A percentile compares a stretch with the other conserved stretches of the same genome.
These are phyloP conservation scores for Casuarius casuarius DNA, from an alignment of 2,113 vertebrate species.

Conservation along the genomic window DNA sequence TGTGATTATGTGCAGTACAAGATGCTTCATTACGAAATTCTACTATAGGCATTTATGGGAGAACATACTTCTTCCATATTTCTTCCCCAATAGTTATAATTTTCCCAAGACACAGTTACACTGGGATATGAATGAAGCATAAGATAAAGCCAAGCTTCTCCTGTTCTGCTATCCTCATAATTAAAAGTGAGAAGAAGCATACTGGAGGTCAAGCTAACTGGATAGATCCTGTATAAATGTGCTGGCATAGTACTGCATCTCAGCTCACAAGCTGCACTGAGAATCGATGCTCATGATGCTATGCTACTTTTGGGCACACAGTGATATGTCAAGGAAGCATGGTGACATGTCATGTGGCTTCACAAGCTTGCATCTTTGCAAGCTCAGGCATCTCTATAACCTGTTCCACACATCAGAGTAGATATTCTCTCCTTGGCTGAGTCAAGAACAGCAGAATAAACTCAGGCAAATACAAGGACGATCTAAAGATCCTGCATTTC, in stretches of 20 bases:
- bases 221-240: accelerated
- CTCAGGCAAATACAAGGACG: background rate
- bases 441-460: background rate
- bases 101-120: background rate
- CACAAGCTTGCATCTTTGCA: background rate
- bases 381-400: background rate
- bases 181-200: background rate
- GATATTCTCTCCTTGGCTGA: background rate
- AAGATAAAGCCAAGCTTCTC: background rate
- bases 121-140: background rate
- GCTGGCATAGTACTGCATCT: background rate
- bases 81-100: background rate
- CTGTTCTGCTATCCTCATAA: background rate
- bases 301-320: accelerated
- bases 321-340: background rate
- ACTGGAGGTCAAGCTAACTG: background rate
- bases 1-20: accelerated
- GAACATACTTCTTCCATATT: background rate
- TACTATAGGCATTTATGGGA: background rate
- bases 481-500: background rate
- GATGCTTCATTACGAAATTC: background rate
- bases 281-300: background rate
- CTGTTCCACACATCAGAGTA: background rate
- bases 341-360: background rate
- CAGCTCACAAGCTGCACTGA: accelerated